phyloP scores from a whole-genome alignment of 2,888 invertebrate species.

The Nomada hirtipes region DNA sequence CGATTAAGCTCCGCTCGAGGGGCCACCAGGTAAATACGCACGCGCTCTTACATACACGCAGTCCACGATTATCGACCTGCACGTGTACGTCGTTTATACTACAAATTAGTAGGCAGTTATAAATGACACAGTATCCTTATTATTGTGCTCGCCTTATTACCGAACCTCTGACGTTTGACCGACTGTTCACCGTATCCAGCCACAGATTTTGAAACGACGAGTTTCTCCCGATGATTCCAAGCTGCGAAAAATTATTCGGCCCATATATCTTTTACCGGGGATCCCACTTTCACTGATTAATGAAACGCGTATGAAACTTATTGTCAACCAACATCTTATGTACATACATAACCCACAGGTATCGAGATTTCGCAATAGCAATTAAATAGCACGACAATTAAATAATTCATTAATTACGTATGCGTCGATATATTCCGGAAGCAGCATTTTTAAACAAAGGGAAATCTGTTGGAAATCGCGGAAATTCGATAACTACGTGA shows the following conservation, averaged over 20 bases:
- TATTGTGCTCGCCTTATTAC: constrained; percentile 71
- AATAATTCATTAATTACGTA: too few species aligned
- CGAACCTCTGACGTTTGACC: constrained; percentile 48
- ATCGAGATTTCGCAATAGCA: too few species aligned
- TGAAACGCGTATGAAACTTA: constrained; percentile 20
- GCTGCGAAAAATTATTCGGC: constrained; percentile 43
- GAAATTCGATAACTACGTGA: background rate
- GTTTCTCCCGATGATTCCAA: constrained; percentile 39
- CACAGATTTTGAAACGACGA: constrained; percentile 27
- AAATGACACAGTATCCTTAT: constrained; percentile 77
- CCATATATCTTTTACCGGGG: constrained; percentile 21
- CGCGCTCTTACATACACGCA: constrained; percentile 53
- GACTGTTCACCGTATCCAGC: constrained; percentile 24
- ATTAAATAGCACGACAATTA: too few species aligned
- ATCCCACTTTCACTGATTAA: constrained; percentile 29
- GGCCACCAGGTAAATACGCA: constrained; percentile 67
- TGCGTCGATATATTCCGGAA: too few species aligned
- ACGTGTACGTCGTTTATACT: constrained; percentile 70
- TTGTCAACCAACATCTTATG: constrained; percentile 7
- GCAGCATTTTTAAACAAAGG: too few species aligned
- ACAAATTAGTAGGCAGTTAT: constrained; percentile 83
- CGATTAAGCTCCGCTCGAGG: constrained; percentile 62
- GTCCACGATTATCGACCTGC: constrained; percentile 62
- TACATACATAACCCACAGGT: too few species aligned
- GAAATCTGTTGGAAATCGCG: background rate